A percentile compares a stretch with the other conserved stretches of the same genome.
Evolutionary conservation across 37 sponge, comb jelly and placozoan species (phyloP).

Genomic region (Spongilla lacustris): DNA sequence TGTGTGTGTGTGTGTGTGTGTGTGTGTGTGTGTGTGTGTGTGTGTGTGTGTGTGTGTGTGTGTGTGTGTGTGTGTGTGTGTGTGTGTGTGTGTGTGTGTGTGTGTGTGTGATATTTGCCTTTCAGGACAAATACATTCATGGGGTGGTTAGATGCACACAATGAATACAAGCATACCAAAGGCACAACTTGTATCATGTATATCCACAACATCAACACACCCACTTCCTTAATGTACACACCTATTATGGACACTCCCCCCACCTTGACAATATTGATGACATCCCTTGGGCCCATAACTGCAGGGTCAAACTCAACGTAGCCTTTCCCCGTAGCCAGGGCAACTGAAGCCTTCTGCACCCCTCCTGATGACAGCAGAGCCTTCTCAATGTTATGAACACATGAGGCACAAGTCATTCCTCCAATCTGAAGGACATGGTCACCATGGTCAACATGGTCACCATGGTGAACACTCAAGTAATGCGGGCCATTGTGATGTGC

Average conservation of each 20-base stretch:
- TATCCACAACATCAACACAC: no score
- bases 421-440: slow-evolving; percentile 8
- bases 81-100: no score
- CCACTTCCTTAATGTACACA: no score
- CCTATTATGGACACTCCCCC: not conserved
- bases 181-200: no score
- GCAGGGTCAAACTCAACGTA: slow-evolving; percentile 81
- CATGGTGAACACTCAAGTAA: not conserved
- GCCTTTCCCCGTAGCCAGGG: slow-evolving; percentile 58
- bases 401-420: slow-evolving; percentile 91
- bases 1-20: not conserved
- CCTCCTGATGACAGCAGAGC: slow-evolving; percentile 44
- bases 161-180: no score
- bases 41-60: no score
- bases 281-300: slow-evolving; percentile 68
- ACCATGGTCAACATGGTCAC: no score
- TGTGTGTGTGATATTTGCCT: no score
- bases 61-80: no score
- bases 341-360: slow-evolving; percentile 53
- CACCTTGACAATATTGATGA: slow-evolving; percentile 66
- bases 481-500: not conserved
- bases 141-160: no score
- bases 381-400: slow-evolving; percentile 83
- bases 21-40: not conserved
- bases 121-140: no score